Conservation (phyloP, 2,113 vertebrate species). For the Percopsis transmontana region DNA sequence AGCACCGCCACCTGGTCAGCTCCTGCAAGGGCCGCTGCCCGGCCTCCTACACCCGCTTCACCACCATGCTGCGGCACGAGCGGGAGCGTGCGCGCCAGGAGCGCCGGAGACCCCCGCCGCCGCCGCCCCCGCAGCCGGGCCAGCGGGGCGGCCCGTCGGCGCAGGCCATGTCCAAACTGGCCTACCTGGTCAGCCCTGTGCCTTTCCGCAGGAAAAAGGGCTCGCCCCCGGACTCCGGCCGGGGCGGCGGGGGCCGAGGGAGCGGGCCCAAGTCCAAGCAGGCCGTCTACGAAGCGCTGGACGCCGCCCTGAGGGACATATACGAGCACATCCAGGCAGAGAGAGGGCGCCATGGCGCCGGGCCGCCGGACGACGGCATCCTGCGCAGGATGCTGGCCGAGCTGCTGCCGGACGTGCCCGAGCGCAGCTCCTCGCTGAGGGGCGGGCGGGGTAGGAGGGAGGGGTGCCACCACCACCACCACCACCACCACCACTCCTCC, state of each 20-base stretch:
- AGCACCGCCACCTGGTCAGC: slow-evolving; percentile 91
- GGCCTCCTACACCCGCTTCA: slow-evolving; percentile 94
- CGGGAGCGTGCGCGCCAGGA: slow-evolving; percentile 89
- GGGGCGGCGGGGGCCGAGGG: slow-evolving; percentile 59
- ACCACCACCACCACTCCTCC: slow-evolving; percentile 34
- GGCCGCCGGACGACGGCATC: slow-evolving; percentile 90
- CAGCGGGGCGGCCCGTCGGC: slow-evolving; percentile 73
- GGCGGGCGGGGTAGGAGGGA: slow-evolving; percentile 72
- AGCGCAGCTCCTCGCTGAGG: slow-evolving; percentile 91
- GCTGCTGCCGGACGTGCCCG: slow-evolving; percentile 92
- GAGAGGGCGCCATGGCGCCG: slow-evolving; percentile 81
- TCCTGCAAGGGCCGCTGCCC: slow-evolving; percentile 96
- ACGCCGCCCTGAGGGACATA: slow-evolving; percentile 93
- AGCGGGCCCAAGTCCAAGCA: slow-evolving; percentile 83
- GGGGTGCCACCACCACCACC: neutral
- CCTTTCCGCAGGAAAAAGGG: slow-evolving; percentile 97
- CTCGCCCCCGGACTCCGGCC: slow-evolving; percentile 79
- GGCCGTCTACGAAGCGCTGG: slow-evolving; percentile 92
- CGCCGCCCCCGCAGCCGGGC: slow-evolving; percentile 53
- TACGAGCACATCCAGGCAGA: slow-evolving; percentile 96
- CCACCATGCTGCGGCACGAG: slow-evolving; percentile 95
- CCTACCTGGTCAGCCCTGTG: slow-evolving; percentile 97
- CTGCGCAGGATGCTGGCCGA: slow-evolving; percentile 93
- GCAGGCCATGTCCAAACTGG: slow-evolving; percentile 92
- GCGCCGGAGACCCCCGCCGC: slow-evolving; percentile 71